These are phyloP conservation scores for Caenorhabditis auriculariae DNA, from an alignment of 2,888 invertebrate species.

Conservation along the genomic window DNA sequence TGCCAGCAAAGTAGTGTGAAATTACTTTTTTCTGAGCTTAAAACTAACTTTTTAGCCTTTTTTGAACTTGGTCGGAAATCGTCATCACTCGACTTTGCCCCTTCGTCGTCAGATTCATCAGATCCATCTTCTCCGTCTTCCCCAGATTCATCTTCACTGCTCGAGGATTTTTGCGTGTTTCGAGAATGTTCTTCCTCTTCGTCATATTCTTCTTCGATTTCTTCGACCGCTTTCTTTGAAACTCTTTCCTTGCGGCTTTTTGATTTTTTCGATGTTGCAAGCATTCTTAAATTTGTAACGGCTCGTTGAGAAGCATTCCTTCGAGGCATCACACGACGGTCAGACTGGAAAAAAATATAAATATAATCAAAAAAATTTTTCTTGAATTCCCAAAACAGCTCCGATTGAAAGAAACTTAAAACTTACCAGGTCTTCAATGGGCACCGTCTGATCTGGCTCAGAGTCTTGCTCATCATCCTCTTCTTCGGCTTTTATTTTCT, in stretches of 20 bases:
- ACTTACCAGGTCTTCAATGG: no score
- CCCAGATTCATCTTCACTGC: slow-evolving; percentile 2
- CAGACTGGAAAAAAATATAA: no score
- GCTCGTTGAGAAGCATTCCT: slow-evolving; percentile 47
- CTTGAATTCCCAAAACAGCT: no score
- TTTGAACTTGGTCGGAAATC: slow-evolving; percentile 49
- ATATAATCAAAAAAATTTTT: no score
- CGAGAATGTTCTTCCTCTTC: not conserved
- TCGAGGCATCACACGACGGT: slow-evolving; percentile 53
- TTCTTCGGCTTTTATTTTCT: slow-evolving; percentile 13
- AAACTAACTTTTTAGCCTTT: no score
- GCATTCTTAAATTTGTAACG: slow-evolving; percentile 34
- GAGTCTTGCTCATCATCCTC: slow-evolving; percentile 28
- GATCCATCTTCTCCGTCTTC: no score
- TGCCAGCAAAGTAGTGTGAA: no score
- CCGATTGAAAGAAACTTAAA: no score
- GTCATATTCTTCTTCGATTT: not conserved
- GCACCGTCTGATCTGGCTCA: slow-evolving; percentile 62
- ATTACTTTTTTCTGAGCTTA: no score
- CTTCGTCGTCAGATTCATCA: slow-evolving; percentile 46
- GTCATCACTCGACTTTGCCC: slow-evolving; percentile 71
- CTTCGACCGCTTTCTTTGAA: slow-evolving; percentile 26
- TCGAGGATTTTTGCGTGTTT: no score
- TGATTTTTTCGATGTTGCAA: slow-evolving; percentile 9
- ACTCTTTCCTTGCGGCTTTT: no score